phyloP scores from a whole-genome alignment of 2,888 invertebrate genomes.

The Agriotes lineatus region DNA sequence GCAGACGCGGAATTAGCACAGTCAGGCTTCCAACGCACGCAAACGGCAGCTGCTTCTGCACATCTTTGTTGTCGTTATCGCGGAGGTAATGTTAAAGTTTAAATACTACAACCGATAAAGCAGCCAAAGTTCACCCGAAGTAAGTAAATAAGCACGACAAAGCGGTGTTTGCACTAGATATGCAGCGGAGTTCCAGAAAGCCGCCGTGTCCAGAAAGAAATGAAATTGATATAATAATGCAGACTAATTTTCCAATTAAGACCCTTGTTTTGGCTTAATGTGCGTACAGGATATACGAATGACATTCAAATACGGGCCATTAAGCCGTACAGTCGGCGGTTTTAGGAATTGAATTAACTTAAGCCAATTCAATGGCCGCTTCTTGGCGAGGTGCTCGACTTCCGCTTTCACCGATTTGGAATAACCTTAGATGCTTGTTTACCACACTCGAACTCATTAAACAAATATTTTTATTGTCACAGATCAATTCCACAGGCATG shows the following conservation, averaged over 20 bases:
- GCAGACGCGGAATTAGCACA: neutral
- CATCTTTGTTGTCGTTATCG: constrained; percentile 26
- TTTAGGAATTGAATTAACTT: neutral
- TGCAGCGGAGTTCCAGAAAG: too few relatives aligned
- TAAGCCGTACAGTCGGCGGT: neutral
- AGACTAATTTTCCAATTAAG: constrained; percentile 40
- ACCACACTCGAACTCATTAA: too few relatives aligned
- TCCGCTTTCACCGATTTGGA: too few relatives aligned
- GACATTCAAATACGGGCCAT: neutral
- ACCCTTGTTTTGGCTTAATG: constrained; percentile 37
- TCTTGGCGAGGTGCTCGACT: too few relatives aligned
- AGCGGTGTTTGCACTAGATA: constrained; percentile 31
- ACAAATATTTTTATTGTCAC: too few relatives aligned
- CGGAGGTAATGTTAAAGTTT: constrained; percentile 35
- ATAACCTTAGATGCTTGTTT: too few relatives aligned
- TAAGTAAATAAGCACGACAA: constrained; percentile 29
- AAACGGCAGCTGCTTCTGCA: neutral
- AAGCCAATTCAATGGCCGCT: too few relatives aligned
- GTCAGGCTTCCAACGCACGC: neutral
- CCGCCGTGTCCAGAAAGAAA: neutral
- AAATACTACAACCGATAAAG: constrained; percentile 14
- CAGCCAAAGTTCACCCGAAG: constrained; percentile 25
- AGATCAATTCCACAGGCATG: too few relatives aligned
- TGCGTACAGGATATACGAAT: constrained; percentile 36
- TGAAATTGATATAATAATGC: constrained; percentile 17